Evolutionary conservation across 2,888 invertebrate genomes (phyloP), one percentile per base, ranked within the genome.

Genomic region (Tipula lateralis): DNA sequence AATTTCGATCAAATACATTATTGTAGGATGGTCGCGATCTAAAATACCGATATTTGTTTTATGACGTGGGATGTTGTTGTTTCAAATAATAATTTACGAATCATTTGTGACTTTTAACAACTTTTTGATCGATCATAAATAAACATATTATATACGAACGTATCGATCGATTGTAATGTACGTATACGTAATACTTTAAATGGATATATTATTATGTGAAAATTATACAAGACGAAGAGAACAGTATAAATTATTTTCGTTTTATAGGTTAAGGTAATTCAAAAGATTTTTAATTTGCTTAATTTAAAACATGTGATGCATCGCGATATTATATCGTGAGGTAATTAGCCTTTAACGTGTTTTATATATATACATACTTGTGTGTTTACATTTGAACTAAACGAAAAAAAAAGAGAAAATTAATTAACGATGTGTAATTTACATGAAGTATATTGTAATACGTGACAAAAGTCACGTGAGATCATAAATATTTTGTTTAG

Each of bases 291-390:
- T 66, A 66, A 19, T 66, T 24, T 66, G 24, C 66, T 66, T 66
- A 66, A 66, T 66, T 66, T 24, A 66, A 66, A 66, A 66, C 66
- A 66, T 66, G 66, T 66, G 66, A 66, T 66, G 66, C 66, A 19
- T 19, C 66, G 66, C 66, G 66, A 66, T 66, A 50, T 50, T 50
- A 50, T 19, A 24, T 24, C 66, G 66, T 66, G 66, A 66, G 66
- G 66, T 66, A 66, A 66, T 50, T 50, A 50, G 50, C 66, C 66
- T 66, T 66, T 24, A 66, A 24, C 19, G 16, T n/a, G 1, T 24
- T 50, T 24, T 66, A n/a, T n/a, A n/a, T n/a, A n/a, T n/a, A n/a
- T n/a, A n/a, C n/a, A n/a, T 66, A 24, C 16, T 44, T 44, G 2
- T 9, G 0, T 44, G n/a, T n/a, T 7, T 3, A 44, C n/a, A n/a